phyloP scores from a whole-genome alignment of 1,140 invertebrate genomes.

The Eueides isabella region DNA sequence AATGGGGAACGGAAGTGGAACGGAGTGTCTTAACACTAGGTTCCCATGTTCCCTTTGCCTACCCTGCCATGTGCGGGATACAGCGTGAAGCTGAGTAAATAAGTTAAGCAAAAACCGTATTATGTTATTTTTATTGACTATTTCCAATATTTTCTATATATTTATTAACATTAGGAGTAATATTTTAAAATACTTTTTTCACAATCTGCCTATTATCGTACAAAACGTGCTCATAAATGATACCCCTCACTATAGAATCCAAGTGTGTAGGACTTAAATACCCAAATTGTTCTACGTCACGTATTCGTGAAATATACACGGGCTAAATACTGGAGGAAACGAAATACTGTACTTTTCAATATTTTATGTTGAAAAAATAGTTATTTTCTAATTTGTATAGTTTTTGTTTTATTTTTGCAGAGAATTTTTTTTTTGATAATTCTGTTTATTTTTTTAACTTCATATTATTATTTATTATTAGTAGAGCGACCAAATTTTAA shows the following conservation, averaged over 20 bases:
- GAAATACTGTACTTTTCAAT: background rate
- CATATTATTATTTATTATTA: too few relatives aligned
- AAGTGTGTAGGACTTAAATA: conserved; percentile 49
- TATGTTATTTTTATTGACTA: too few relatives aligned
- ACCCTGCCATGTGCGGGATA: too few relatives aligned
- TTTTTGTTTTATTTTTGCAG: background rate
- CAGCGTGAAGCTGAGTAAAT: too few relatives aligned
- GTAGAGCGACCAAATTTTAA: too few relatives aligned
- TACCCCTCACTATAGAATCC: background rate
- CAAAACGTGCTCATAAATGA: background rate
- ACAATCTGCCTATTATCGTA: background rate
- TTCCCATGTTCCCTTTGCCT: too few relatives aligned
- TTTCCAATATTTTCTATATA: background rate
- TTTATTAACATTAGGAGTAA: background rate
- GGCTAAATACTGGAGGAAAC: conserved; percentile 8
- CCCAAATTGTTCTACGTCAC: conserved; percentile 47
- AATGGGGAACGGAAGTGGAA: too few relatives aligned
- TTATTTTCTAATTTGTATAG: background rate
- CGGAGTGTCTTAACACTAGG: too few relatives aligned
- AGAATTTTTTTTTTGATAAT: too few relatives aligned
- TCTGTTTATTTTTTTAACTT: too few relatives aligned
- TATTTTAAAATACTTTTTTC: background rate
- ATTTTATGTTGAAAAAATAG: background rate
- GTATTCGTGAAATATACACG: background rate
- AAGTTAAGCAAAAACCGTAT: too few relatives aligned